phyloP scores from a whole-genome alignment of 1,140 invertebrate species.

The Grapholita molesta region DNA sequence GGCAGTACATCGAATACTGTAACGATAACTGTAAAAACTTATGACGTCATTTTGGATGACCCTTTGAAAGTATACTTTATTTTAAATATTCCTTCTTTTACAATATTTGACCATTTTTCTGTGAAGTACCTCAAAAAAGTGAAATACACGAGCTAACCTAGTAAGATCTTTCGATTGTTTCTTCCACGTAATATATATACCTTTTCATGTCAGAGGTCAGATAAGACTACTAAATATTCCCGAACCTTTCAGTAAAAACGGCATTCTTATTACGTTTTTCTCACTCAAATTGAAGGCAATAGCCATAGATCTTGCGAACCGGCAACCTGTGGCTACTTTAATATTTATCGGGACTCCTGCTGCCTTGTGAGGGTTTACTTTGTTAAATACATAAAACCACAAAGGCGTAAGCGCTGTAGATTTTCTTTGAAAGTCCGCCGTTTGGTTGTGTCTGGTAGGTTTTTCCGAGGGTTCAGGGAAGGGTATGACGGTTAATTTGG shows the following conservation, averaged over 20 bases:
- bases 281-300: slow-evolving; percentile 2
- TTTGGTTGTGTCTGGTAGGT: background rate
- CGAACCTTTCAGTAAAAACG: background rate
- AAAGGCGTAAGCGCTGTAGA: background rate
- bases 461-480: background rate
- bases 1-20: too few relatives aligned
- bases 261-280: background rate
- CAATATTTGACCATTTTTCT: too few relatives aligned
- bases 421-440: background rate
- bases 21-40: too few relatives aligned
- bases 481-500: background rate
- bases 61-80: too few relatives aligned
- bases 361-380: background rate
- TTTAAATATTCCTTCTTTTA: too few relatives aligned
- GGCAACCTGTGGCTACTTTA: slow-evolving; percentile 15
- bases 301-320: background rate
- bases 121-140: too few relatives aligned
- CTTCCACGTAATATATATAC: background rate
- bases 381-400: background rate
- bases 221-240: background rate
- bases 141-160: background rate
- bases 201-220: background rate
- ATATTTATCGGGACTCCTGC: slow-evolving; percentile 5
- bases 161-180: background rate
- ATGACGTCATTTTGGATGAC: too few relatives aligned